Percentiles rank a stretch among this genome's conserved stretches.
Conservation (phyloP, 2,888 invertebrate species). For the Crioceris asparagi region DNA sequence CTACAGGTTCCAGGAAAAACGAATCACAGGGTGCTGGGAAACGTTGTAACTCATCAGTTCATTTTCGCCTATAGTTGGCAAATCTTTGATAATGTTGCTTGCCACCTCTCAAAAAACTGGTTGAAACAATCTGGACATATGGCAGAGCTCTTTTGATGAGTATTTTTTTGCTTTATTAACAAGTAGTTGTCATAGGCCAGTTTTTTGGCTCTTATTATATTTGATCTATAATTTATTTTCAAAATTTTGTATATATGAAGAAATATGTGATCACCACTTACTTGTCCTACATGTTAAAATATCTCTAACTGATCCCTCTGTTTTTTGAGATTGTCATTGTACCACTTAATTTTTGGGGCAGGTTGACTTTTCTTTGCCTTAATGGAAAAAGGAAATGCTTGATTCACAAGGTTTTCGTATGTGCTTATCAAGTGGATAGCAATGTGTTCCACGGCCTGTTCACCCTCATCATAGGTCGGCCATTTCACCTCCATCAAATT, state of each 20-base stretch:
- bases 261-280: too few relatives aligned
- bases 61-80: background rate
- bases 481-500: slow-evolving; percentile 3
- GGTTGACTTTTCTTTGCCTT: background rate
- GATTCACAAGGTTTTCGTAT: slow-evolving; percentile 2
- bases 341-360: slow-evolving; percentile 3
- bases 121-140: background rate
- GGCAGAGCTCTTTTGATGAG: background rate
- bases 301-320: too few relatives aligned
- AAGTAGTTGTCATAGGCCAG: too few relatives aligned
- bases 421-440: slow-evolving; percentile 4
- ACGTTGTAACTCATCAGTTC: background rate
- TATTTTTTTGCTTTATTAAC: too few relatives aligned
- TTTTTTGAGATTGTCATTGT: slow-evolving; percentile 4
- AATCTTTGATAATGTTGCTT: background rate
- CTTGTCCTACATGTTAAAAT: too few relatives aligned
- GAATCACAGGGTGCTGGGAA: too few relatives aligned
- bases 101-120: slow-evolving; percentile 1
- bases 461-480: background rate
- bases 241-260: too few relatives aligned
- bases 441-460: slow-evolving; percentile 1
- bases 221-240: too few relatives aligned
- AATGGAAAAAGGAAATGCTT: background rate
- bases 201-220: too few relatives aligned
- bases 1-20: slow-evolving; percentile 2